These are phyloP conservation scores for Troilus luridus DNA, from an alignment of 2,888 invertebrate genomes.

Conservation along the genomic window DNA sequence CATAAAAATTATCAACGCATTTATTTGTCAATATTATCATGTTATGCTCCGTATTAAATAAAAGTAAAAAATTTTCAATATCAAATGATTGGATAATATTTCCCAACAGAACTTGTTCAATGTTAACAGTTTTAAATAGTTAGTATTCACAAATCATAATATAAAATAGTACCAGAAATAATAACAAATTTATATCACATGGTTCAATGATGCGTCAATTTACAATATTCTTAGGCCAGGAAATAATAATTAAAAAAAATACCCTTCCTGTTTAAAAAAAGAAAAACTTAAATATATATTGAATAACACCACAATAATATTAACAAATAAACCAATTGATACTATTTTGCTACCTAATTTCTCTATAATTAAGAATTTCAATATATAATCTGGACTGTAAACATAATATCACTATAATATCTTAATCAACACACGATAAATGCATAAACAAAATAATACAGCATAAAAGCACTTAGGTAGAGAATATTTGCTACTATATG, in stretches of 20 bases:
- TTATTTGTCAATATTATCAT: slow-evolving; percentile 19
- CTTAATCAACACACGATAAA: slow-evolving; percentile 24
- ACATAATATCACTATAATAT: background rate
- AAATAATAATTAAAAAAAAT: background rate
- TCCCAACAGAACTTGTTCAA: background rate
- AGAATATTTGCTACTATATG: slow-evolving; percentile 16
- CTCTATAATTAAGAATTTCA: slow-evolving; percentile 12
- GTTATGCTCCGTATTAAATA: background rate
- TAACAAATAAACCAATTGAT: slow-evolving; percentile 16
- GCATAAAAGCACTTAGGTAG: slow-evolving; percentile 47
- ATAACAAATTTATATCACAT: background rate
- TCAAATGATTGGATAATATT: background rate
- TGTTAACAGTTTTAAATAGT: background rate
- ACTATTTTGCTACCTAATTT: background rate
- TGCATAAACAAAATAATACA: slow-evolving; percentile 38
- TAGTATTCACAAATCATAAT: background rate
- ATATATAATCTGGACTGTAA: slow-evolving; percentile 17
- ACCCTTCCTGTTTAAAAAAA: background rate
- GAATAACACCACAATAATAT: background rate
- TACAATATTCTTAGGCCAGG: background rate
- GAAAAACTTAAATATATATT: background rate
- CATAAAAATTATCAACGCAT: background rate
- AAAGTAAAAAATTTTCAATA: background rate
- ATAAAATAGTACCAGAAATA: background rate
- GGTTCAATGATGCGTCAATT: background rate